Percentiles rank a stretch among this genome's conserved stretches.
These are phyloP conservation scores for Sebastes kiyomatsui DNA, from an alignment of 2,797 vertebrate species.

Conservation along the genomic window DNA sequence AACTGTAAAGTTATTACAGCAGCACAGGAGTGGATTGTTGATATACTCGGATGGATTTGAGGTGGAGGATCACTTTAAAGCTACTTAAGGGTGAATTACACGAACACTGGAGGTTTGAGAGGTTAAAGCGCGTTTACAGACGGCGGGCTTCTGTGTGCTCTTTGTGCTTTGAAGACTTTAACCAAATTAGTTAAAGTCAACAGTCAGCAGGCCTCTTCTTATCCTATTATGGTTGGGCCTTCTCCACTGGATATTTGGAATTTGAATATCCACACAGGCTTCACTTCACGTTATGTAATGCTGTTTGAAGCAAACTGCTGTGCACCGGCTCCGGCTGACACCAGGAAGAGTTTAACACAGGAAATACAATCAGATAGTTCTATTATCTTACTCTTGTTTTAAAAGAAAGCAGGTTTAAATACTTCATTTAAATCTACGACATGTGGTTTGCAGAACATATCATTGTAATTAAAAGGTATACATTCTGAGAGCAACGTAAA, in stretches of 20 bases:
- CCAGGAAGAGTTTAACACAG: neutral
- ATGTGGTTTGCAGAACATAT: no score
- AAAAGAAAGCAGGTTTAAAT: neutral
- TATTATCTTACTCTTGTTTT: no score
- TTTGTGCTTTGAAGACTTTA: conserved; percentile 40
- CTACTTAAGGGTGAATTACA: conserved; percentile 6
- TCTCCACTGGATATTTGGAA: conserved; percentile 50
- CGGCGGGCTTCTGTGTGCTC: neutral
- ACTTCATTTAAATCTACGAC: neutral
- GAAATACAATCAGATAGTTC: neutral
- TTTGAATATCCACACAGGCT: conserved; percentile 56
- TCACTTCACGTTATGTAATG: conserved; percentile 34
- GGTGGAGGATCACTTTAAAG: conserved; percentile 8
- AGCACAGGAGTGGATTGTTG: neutral
- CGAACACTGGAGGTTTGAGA: neutral
- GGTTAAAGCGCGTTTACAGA: conserved; percentile 11
- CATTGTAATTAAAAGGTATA: no score
- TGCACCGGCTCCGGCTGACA: neutral
- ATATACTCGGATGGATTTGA: neutral
- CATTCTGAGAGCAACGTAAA: no score
- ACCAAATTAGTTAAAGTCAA: conserved; percentile 64
- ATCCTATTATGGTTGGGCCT: conserved; percentile 58
- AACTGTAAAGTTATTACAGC: neutral
- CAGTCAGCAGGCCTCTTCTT: conserved; percentile 34
- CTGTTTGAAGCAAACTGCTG: conserved; percentile 6